These are phyloP conservation scores for Panagrolaimus sp. DNA, from an alignment of 1,140 invertebrate genomes.

Conservation along the genomic window DNA sequence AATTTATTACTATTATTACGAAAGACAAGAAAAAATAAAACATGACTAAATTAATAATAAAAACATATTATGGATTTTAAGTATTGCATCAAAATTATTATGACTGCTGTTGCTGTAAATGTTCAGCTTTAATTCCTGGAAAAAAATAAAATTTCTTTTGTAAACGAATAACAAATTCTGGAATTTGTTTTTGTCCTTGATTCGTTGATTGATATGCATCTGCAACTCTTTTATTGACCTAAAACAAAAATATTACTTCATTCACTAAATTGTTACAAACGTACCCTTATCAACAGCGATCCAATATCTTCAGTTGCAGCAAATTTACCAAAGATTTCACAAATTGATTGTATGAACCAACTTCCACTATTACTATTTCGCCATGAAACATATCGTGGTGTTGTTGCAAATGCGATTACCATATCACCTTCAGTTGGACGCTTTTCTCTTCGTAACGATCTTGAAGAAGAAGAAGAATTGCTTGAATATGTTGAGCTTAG, in stretches of 20 bases:
- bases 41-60: too few relatives aligned
- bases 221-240: neutral
- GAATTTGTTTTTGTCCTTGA: neutral
- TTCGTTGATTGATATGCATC: neutral
- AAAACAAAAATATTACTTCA: too few relatives aligned
- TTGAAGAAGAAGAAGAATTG: too few relatives aligned
- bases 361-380: slow-evolving; percentile 66
- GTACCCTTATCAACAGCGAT: slow-evolving; percentile 64
- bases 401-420: slow-evolving; percentile 67
- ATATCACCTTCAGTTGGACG: slow-evolving; percentile 62
- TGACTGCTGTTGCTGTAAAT: too few relatives aligned
- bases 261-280: too few relatives aligned
- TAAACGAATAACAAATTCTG: neutral
- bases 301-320: slow-evolving; percentile 66
- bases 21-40: too few relatives aligned
- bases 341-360: slow-evolving; percentile 72
- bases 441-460: neutral
- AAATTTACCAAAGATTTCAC: slow-evolving; percentile 69
- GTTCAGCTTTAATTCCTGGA: neutral
- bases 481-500: neutral
- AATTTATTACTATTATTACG: too few relatives aligned
- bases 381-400: slow-evolving; percentile 66
- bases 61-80: too few relatives aligned
- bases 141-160: slow-evolving; percentile 9
- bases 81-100: too few relatives aligned